These are phyloP conservation scores for Pterobdella sp. DNA, from an alignment of 2,888 invertebrate species.

Conservation along the genomic window DNA sequence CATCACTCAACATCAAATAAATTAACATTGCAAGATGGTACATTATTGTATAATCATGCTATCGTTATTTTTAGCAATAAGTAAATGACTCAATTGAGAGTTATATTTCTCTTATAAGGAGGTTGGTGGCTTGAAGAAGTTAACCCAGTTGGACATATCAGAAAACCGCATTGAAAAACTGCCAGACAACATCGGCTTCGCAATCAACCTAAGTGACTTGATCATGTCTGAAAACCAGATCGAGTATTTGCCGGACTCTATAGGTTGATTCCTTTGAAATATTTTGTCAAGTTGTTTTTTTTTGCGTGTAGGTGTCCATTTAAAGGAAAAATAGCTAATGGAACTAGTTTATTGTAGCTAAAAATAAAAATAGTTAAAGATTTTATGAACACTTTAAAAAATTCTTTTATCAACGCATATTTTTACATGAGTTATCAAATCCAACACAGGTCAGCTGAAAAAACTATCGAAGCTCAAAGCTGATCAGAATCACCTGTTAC, in stretches of 20 bases:
- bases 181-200: conserved; percentile 87
- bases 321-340: too few species aligned
- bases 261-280: conserved; percentile 58
- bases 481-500: conserved; percentile 60
- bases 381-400: too few species aligned
- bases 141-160: conserved; percentile 88
- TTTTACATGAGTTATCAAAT: too few species aligned
- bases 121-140: conserved; percentile 76
- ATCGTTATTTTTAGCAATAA: too few species aligned
- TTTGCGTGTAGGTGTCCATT: not conserved
- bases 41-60: too few species aligned
- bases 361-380: too few species aligned
- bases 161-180: conserved; percentile 87
- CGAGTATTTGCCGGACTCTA: conserved; percentile 82
- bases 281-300: not conserved
- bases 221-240: conserved; percentile 92
- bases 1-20: too few species aligned
- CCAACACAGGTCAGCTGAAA: conserved; percentile 64
- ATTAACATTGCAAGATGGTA: too few species aligned
- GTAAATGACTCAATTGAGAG: too few species aligned
- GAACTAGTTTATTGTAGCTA: too few species aligned
- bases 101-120: too few species aligned
- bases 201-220: conserved; percentile 81
- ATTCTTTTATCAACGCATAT: too few species aligned
- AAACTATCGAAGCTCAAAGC: conserved; percentile 90